Evolutionary conservation across 2,797 vertebrate species (phyloP).

Genomic region (Vultur gryphus): DNA sequence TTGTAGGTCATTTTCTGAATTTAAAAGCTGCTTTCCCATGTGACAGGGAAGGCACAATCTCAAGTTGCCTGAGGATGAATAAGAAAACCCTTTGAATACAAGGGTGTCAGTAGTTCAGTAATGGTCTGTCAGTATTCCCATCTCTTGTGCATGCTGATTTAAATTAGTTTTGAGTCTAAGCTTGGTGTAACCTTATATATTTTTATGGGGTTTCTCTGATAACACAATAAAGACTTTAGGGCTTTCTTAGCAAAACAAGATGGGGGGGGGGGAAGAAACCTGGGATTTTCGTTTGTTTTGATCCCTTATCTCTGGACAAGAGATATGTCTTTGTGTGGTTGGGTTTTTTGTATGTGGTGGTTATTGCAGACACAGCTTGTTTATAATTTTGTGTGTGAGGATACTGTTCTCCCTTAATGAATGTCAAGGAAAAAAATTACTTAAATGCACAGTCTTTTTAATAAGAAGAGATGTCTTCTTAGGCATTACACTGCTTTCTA

Average conservation of each 20-base stretch:
- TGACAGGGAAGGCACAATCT: background rate
- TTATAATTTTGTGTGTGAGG: background rate
- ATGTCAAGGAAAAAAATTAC: background rate
- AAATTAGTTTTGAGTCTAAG: background rate
- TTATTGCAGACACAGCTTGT: background rate
- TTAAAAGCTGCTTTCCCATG: background rate
- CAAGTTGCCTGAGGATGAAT: background rate
- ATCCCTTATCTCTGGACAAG: background rate
- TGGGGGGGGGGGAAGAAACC: fast-evolving
- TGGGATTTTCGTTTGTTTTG: background rate
- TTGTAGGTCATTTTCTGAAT: background rate
- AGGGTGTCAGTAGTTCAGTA: background rate
- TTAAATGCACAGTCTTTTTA: background rate
- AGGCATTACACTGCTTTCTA: background rate
- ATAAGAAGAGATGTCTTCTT: background rate
- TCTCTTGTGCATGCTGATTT: background rate
- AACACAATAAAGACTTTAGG: background rate
- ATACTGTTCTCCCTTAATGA: background rate
- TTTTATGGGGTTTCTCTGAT: background rate
- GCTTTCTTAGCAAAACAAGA: background rate
- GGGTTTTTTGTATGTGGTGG: background rate
- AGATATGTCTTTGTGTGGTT: background rate
- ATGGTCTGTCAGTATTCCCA: background rate
- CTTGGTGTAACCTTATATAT: background rate
- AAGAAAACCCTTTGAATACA: background rate